Base-by-base conservation (phyloP, 2,888 invertebrate genomes). In the Ceraclea dissimilis region DNA sequence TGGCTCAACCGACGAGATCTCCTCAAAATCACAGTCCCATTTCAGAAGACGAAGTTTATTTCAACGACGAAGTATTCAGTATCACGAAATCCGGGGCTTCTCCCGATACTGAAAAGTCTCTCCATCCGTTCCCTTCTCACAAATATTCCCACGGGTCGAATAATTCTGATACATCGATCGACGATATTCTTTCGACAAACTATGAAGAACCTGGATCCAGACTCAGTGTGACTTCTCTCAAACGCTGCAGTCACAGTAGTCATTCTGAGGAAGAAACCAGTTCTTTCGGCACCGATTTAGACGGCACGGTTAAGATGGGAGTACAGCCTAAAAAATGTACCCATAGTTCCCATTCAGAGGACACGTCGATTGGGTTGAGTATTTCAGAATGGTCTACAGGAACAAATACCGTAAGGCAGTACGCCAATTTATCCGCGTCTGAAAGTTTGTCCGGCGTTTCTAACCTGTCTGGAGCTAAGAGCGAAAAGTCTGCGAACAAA, bases 321-420 rank as follows among this genome's bases (percentile, higher is more conserved):
- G 69, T 89, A 18, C 88, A 88, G 64, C 88, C 85, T 59, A 87
- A 88, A 66, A 90, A 88, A 68, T 89, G 88, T 66, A 90, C 89
- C 0, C 88, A 90, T 63, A 86, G 89, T 65, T 86, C 89, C 0
- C 89, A 90, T 71, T 90, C 90, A 5, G 90, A 91, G 70, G 91
- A 91, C 65, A 91, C 91, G 0, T 91, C 91, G 0, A 85, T 90
- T 68, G 90, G 90, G 17, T 73, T 91, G 26, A 90, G 90, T 66
- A 85, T 90, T 66, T 90, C 90, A 2, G 91, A 92, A 66, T 91
- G 90, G 90, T 90, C 90, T 0, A 90, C 90, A 34, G 90, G 90
- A 52, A 90, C 90, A 0, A 90, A 88, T 63, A 90, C 90, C 0
- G 90, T 90, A 1, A 82, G 86, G 1, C 86, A 90, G 67, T 90